phyloP scores from a whole-genome alignment of 1,140 invertebrate genomes.

The Drosophila sp. region DNA sequence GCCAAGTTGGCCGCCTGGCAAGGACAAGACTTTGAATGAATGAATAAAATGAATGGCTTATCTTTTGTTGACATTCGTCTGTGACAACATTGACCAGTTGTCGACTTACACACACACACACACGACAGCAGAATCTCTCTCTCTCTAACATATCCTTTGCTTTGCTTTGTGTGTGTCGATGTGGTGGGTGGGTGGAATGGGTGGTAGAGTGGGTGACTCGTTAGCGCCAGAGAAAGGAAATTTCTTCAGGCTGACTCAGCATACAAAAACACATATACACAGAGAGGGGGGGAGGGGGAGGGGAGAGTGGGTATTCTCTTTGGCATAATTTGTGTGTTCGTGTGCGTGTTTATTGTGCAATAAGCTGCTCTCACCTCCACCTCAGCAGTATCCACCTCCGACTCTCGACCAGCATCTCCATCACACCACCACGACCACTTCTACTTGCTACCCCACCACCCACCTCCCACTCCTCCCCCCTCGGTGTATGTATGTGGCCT shows the following conservation, averaged over 20 bases:
- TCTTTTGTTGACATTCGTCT: slow-evolving; percentile 81
- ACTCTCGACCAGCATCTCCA: neutral
- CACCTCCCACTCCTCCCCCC: neutral
- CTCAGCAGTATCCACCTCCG: neutral
- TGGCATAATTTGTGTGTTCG: slow-evolving; percentile 50
- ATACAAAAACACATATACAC: slow-evolving; percentile 1
- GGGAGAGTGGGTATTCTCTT: neutral
- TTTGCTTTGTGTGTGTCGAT: neutral
- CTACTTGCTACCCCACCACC: neutral
- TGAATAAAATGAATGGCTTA: slow-evolving; percentile 82
- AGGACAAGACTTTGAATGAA: slow-evolving; percentile 51
- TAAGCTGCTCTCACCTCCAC: slow-evolving; percentile 63
- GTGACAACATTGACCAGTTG: slow-evolving; percentile 80
- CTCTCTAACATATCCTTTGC: neutral
- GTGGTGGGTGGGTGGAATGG: neutral
- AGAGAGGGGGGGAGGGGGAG: neutral
- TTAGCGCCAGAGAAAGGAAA: slow-evolving; percentile 53
- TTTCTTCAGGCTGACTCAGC: slow-evolving; percentile 61
- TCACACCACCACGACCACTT: neutral
- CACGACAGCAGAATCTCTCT: neutral
- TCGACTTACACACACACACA: slow-evolving; percentile 40
- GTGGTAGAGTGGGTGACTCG: slow-evolving; percentile 29
- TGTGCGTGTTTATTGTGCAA: slow-evolving; percentile 76
- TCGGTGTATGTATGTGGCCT: neutral
- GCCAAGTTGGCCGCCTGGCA: slow-evolving; percentile 17